phyloP scores from a whole-genome alignment of 2,888 invertebrate genomes.

The Hirtodrosophila duncani region DNA sequence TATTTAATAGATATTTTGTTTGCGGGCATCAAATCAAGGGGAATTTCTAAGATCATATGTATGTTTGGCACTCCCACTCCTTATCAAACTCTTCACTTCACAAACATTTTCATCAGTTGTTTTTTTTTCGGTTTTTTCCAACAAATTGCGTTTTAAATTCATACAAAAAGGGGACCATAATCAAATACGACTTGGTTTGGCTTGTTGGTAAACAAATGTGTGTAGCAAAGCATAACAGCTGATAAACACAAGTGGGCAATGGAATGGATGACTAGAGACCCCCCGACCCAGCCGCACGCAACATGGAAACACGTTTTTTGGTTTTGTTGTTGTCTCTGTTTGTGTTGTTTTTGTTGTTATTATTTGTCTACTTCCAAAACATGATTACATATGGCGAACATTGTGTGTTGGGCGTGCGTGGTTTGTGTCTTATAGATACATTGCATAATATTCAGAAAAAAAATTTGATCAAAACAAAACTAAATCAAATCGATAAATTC shows the following conservation, averaged over 20 bases:
- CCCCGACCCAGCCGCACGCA: constrained; percentile 16
- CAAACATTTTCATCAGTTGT: not conserved
- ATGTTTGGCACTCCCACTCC: no score
- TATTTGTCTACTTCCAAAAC: constrained; percentile 2
- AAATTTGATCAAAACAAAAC: constrained; percentile 42
- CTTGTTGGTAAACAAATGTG: constrained; percentile 68
- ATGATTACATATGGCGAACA: constrained; percentile 19
- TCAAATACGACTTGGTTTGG: constrained; percentile 32
- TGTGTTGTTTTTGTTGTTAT: constrained; percentile 17
- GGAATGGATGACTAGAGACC: no score
- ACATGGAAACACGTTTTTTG: constrained; percentile 46
- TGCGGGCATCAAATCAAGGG: constrained; percentile 2
- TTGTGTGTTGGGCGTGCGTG: not conserved
- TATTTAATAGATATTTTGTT: constrained; percentile 2
- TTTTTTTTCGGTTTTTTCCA: constrained; percentile 6
- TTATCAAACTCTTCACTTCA: no score
- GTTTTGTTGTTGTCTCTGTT: constrained; percentile 20
- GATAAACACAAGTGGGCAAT: constrained; percentile 37
- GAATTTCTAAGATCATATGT: no score
- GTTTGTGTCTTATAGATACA: constrained; percentile 29
- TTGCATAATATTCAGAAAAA: constrained; percentile 56
- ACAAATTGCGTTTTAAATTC: constrained; percentile 41
- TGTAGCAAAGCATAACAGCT: constrained; percentile 52
- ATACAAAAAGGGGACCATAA: constrained; percentile 16
- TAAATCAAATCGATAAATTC: constrained; percentile 12